A percentile compares a stretch with the other conserved stretches of the same genome.
phyloP scores from a whole-genome alignment of 2,113 vertebrate species.

The Anser brachyrhynchus region DNA sequence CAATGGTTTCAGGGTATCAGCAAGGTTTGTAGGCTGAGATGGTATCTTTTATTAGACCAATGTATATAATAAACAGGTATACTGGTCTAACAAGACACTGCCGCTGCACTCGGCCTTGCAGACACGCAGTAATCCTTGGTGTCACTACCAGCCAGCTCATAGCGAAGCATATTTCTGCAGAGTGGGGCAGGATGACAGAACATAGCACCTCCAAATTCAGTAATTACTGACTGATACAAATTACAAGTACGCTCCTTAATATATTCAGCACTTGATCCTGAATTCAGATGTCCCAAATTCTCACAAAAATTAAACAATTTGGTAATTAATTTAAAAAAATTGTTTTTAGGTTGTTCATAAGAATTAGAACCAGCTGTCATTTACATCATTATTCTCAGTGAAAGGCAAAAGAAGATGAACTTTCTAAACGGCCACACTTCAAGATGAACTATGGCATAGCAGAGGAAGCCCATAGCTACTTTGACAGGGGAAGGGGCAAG shows the following conservation, averaged over 20 bases:
- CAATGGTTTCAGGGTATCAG: background rate
- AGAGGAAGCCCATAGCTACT: background rate
- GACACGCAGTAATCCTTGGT: background rate
- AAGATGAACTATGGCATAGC: background rate
- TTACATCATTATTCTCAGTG: background rate
- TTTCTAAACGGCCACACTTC: background rate
- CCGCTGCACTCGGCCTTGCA: background rate
- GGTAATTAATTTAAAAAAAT: background rate
- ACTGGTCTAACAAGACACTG: background rate
- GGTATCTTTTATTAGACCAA: background rate
- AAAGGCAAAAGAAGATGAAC: background rate
- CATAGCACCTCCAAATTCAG: background rate
- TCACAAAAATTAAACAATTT: background rate
- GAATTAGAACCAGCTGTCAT: background rate
- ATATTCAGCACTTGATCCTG: background rate
- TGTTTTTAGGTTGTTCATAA: background rate
- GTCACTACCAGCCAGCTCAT: background rate
- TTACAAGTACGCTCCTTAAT: background rate
- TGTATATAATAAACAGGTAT: background rate
- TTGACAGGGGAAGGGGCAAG: accelerated
- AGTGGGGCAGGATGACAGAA: background rate
- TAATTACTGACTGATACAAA: background rate
- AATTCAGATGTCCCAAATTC: background rate
- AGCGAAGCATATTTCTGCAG: background rate
- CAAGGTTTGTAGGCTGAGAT: background rate